These are phyloP conservation scores for Papilio dardanus DNA, from an alignment of 1,140 invertebrate genomes.

Conservation along the genomic window DNA sequence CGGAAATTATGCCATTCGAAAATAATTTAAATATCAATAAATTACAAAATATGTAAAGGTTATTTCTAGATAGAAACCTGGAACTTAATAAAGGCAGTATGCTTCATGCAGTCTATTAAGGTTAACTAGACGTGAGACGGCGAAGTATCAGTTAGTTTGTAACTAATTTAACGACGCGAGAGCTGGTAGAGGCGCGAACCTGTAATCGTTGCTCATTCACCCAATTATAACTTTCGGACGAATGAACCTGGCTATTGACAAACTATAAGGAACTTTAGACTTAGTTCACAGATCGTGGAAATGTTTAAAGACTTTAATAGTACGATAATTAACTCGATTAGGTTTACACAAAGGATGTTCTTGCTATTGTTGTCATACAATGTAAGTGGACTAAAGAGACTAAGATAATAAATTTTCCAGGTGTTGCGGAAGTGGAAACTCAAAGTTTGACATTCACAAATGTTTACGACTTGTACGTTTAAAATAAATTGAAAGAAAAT, in stretches of 20 bases:
- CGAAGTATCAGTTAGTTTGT: conserved; percentile 56
- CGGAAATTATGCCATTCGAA: too few species aligned
- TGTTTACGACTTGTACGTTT: too few species aligned
- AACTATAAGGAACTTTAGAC: conserved; percentile 17
- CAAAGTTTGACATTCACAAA: too few species aligned
- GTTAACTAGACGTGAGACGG: conserved; percentile 42
- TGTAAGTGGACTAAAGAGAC: neutral
- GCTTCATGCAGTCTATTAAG: conserved; percentile 41
- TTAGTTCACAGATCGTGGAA: neutral
- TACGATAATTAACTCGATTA: neutral
- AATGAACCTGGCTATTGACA: conserved; percentile 27
- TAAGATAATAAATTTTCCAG: too few species aligned
- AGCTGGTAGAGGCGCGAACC: conserved; percentile 43
- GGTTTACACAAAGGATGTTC: neutral
- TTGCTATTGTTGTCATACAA: neutral
- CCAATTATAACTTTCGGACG: conserved; percentile 56
- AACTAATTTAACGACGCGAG: conserved; percentile 52
- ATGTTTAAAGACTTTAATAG: conserved; percentile 10
- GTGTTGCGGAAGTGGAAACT: too few species aligned
- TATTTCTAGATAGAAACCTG: neutral
- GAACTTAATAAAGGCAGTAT: conserved; percentile 20
- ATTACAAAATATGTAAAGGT: neutral
- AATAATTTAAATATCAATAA: too few species aligned
- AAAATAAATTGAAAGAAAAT: too few species aligned
- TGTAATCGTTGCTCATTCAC: conserved; percentile 52